Conservation (phyloP, 1,140 invertebrate species). For the Stenopsyche tienmushanensis region DNA sequence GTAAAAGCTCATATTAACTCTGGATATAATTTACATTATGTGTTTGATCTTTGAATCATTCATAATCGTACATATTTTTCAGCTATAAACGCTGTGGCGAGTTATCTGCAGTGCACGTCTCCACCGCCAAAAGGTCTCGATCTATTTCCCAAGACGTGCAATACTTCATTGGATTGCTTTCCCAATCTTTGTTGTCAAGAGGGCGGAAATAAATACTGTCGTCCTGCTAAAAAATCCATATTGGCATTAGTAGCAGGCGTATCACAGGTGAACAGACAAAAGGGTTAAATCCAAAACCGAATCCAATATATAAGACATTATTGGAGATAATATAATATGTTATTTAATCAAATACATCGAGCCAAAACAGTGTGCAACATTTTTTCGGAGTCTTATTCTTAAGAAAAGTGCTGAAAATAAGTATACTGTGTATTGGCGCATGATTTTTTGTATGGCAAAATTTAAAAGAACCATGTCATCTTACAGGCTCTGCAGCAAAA, state of each 20-base stretch:
- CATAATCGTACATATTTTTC: conserved; percentile 36
- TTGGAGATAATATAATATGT: too few relatives aligned
- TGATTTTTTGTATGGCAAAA: too few relatives aligned
- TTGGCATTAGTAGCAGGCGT: conserved; percentile 63
- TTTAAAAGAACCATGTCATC: too few relatives aligned
- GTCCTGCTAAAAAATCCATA: conserved; percentile 67
- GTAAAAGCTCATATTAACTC: conserved; percentile 28
- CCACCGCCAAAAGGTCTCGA: conserved; percentile 64
- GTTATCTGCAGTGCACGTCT: conserved; percentile 70
- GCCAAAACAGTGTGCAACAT: too few relatives aligned
- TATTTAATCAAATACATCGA: too few relatives aligned
- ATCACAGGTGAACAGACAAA: conserved; percentile 47
- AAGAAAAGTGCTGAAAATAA: too few relatives aligned
- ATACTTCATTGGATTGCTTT: conserved; percentile 68
- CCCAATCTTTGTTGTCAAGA: conserved; percentile 76
- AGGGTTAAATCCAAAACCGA: too few relatives aligned
- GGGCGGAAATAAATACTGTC: conserved; percentile 64
- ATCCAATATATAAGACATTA: too few relatives aligned
- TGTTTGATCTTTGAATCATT: not conserved
- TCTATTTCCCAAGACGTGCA: conserved; percentile 66
- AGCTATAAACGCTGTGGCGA: conserved; percentile 61
- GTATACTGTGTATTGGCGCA: too few relatives aligned
- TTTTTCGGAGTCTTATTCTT: too few relatives aligned
- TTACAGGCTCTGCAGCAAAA: too few relatives aligned
- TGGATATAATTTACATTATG: not conserved